A percentile compares a stretch with the other conserved stretches of the same genome.
These are phyloP conservation scores for Okamejei kenojei DNA, from an alignment of 2,797 vertebrate genomes.

Conservation along the genomic window DNA sequence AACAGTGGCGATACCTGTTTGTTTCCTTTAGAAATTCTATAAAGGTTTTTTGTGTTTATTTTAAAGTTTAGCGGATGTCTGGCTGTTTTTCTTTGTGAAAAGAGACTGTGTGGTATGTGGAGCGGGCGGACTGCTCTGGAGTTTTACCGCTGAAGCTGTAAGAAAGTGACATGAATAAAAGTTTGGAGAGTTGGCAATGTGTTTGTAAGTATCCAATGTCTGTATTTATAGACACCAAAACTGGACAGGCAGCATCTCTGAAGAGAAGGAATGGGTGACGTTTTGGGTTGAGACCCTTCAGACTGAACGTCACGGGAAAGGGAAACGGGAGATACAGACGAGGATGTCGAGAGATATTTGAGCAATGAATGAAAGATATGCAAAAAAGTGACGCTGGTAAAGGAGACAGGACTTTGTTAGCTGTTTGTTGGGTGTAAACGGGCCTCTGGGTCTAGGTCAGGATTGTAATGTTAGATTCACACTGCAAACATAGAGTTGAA, in stretches of 20 bases:
- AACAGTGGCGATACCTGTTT: background rate
- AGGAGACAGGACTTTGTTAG: no score
- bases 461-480: background rate
- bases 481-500: no score
- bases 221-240: background rate
- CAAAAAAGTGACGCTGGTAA: no score
- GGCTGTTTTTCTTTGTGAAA: background rate
- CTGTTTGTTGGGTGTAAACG: no score
- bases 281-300: no score
- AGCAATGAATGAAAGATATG: no score
- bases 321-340: no score
- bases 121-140: background rate
- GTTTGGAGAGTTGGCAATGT: background rate
- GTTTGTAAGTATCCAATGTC: background rate
- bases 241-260: no score
- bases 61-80: background rate
- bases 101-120: background rate
- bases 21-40: background rate
- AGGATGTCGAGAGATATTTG: no score
- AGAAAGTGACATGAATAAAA: slow-evolving; percentile 18
- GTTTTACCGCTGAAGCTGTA: background rate
- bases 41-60: background rate
- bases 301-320: background rate
- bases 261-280: no score
- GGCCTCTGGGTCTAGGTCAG: background rate